A percentile compares a stretch with the other conserved stretches of the same genome.
Conservation (phyloP, 2,888 invertebrate genomes). For the Ecliptopera silaceata region DNA sequence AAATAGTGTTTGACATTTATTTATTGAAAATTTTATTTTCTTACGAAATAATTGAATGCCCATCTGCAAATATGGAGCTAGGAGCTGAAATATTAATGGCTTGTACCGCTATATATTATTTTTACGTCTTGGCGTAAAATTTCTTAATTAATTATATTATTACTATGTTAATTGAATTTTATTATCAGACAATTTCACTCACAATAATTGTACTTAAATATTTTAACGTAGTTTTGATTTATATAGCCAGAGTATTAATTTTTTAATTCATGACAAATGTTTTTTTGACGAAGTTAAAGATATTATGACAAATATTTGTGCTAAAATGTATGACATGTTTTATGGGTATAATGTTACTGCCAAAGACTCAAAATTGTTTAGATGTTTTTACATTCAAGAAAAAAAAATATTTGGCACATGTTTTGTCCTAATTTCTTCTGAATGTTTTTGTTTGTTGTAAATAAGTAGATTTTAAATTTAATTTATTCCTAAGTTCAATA, state of each 20-base stretch:
- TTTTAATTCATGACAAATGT: slow-evolving; percentile 59
- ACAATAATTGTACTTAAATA: slow-evolving; percentile 61
- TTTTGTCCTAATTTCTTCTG: slow-evolving; percentile 54
- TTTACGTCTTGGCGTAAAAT: slow-evolving; percentile 47
- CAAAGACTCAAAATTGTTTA: slow-evolving; percentile 37
- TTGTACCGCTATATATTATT: slow-evolving; percentile 51
- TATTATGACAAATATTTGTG: slow-evolving; percentile 50
- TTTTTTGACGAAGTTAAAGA: slow-evolving; percentile 46
- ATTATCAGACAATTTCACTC: slow-evolving; percentile 36
- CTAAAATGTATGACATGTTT: slow-evolving; percentile 8
- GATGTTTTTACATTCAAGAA: slow-evolving; percentile 18
- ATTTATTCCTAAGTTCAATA: slow-evolving; percentile 63
- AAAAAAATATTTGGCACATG: slow-evolving; percentile 20
- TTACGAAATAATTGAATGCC: slow-evolving; percentile 75
- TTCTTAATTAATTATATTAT: slow-evolving; percentile 39
- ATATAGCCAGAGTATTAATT: slow-evolving; percentile 47
- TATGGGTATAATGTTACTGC: slow-evolving; percentile 21
- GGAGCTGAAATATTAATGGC: slow-evolving; percentile 52
- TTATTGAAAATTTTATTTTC: slow-evolving; percentile 83
- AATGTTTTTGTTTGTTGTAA: slow-evolving; percentile 49
- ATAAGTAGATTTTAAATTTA: slow-evolving; percentile 60
- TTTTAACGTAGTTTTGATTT: slow-evolving; percentile 42
- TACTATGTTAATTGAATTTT: slow-evolving; percentile 44
- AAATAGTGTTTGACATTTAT: slow-evolving; percentile 80
- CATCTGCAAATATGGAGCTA: slow-evolving; percentile 82